Evolutionary conservation across 2,113 vertebrate genomes (phyloP), one percentile per base, ranked within the genome.

Genomic region (Diglossa brunneiventris): DNA sequence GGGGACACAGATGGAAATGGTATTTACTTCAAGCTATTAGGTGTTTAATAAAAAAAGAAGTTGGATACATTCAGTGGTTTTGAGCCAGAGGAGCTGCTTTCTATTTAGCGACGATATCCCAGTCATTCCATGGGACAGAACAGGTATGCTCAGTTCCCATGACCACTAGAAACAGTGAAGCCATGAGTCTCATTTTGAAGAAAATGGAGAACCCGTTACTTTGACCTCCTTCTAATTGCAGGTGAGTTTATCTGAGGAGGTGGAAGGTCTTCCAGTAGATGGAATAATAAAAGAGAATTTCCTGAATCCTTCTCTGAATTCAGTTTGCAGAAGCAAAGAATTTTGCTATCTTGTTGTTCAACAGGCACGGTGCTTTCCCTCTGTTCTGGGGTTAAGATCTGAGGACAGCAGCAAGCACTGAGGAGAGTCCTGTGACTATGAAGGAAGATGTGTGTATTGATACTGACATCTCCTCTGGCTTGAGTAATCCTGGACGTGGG

Each of bases 401-500:
- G 88, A 95, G 87, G 83, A 87, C 91, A 93, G 73, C 42, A 74
- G 82, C 78, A 73, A 70, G 44, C 55, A 4, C 1, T 31, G 69
- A 55, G 92, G 41, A 37, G 55, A 74, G 75, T 72, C 85, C 85
- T 92, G 79, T 91, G 93, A 95, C 87, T 94, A 0, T 39, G 35
- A 74, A 55, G 4, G 33, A 37, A 95, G 93, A 95, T 93, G 82
- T 83, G 61, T 90, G 69, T 83, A 58, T 93, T 77, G 90, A 96
- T 96, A 92, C 52, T 74, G 79, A 31, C 90, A 93, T 94, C 93
- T 95, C 41, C 46, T 55, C 6, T 90, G 89, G 67, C 59, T 97
- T 97, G 91, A 95, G 96, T 90, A 97, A 97, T 95, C 89, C 66
- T 85, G 92, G 92, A 53, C 39, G 0, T 69, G 68, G 92, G 95